These are phyloP conservation scores for Rhinatrema bivittatum DNA, from an alignment of 2,797 vertebrate genomes.

Conservation along the genomic window DNA sequence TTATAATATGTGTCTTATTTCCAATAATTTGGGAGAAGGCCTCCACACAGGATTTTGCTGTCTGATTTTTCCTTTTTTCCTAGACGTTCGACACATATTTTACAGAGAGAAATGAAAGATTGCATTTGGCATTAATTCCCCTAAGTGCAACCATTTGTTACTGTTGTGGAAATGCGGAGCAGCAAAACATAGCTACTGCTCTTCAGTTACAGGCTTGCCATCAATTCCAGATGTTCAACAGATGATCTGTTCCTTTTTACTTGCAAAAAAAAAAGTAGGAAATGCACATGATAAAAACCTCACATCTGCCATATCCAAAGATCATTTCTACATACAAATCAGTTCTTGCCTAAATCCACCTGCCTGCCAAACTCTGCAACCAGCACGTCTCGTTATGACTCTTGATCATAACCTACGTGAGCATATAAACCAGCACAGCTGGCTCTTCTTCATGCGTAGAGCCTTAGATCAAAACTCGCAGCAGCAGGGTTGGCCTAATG, in stretches of 20 bases:
- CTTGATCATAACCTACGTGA: constrained; percentile 27
- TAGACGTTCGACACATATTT: too few species aligned
- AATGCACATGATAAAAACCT: too few species aligned
- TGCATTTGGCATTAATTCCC: constrained; percentile 26
- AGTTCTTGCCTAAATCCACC: constrained; percentile 21
- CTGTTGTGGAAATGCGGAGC: constrained; percentile 26
- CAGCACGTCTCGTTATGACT: constrained; percentile 31
- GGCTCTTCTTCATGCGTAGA: constrained; percentile 33
- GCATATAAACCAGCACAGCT: constrained; percentile 31
- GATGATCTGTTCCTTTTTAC: constrained; percentile 26
- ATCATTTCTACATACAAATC: constrained; percentile 8
- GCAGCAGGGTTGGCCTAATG: background rate
- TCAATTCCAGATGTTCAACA: constrained; percentile 34
- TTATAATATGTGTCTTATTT: too few species aligned
- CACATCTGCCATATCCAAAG: constrained; percentile 8
- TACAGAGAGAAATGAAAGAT: background rate
- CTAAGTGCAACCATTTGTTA: constrained; percentile 23
- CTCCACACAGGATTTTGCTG: too few species aligned
- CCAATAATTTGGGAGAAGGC: too few species aligned
- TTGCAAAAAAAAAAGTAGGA: too few species aligned
- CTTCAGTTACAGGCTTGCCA: constrained; percentile 14
- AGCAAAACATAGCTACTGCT: constrained; percentile 21
- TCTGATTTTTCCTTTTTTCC: too few species aligned
- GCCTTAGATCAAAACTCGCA: constrained; percentile 39
- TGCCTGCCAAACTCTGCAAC: constrained; percentile 2